These are phyloP conservation scores for Ganaspis brasiliensis DNA, from an alignment of 2,888 invertebrate species.

Conservation along the genomic window DNA sequence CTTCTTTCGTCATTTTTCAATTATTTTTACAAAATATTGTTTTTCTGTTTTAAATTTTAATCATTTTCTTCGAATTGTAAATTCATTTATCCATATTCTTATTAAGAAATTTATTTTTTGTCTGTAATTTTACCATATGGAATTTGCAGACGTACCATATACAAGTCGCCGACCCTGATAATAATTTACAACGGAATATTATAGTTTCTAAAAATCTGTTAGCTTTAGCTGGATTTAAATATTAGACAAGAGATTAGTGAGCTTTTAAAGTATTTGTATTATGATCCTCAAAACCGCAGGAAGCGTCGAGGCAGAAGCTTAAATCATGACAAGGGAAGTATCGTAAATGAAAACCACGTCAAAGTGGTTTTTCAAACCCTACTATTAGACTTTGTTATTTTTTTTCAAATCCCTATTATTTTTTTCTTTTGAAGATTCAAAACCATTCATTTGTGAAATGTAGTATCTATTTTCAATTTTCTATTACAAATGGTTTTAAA, in stretches of 20 bases:
- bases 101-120: no score
- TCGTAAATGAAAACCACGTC: conserved; percentile 23
- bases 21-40: no score
- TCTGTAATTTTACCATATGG: no score
- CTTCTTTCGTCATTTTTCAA: no score
- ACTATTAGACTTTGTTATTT: conserved; percentile 9
- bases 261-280: background rate
- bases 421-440: background rate
- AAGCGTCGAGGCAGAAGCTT: conserved; percentile 7
- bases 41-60: no score
- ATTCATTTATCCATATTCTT: no score
- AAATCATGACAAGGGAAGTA: conserved; percentile 17
- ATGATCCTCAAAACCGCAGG: conserved; percentile 7
- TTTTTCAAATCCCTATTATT: background rate
- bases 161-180: no score
- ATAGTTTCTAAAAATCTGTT: no score
- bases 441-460: background rate
- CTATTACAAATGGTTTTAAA: background rate
- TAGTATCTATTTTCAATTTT: background rate
- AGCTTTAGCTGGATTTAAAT: background rate
- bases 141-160: no score
- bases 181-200: no score
- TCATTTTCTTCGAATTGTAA: no score
- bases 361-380: conserved; percentile 12
- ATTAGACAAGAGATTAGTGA: background rate